These are phyloP conservation scores for Mus spretus DNA, from an alignment of 2,797 vertebrate genomes.

Conservation along the genomic window DNA sequence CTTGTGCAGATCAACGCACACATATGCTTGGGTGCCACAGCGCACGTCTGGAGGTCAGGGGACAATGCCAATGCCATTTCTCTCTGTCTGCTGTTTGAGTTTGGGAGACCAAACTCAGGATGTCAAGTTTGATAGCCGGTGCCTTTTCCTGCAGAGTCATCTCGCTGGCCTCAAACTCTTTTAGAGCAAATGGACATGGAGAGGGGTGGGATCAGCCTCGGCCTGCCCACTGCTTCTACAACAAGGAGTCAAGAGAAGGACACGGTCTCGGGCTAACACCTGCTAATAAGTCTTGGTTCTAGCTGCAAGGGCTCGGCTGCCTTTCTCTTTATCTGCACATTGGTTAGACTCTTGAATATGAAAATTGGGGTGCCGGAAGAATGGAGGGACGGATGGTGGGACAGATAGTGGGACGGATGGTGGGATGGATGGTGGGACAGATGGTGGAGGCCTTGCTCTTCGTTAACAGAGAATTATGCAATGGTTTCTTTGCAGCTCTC, in stretches of 20 bases:
- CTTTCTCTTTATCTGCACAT: not conserved
- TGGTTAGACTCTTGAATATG: conserved; percentile 42
- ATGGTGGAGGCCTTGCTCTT: conserved; percentile 66
- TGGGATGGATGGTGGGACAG: too few species aligned
- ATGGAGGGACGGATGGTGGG: too few species aligned
- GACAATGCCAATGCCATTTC: not conserved
- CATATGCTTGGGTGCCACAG: not conserved
- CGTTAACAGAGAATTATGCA: conserved; percentile 77
- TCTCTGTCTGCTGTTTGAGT: not conserved
- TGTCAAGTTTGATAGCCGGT: not conserved
- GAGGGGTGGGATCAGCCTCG: not conserved
- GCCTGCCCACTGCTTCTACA: accelerated
- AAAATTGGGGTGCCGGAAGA: not conserved
- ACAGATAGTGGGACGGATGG: too few species aligned
- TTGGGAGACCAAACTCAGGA: not conserved
- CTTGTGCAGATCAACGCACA: not conserved
- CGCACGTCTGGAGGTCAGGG: not conserved
- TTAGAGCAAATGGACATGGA: not conserved
- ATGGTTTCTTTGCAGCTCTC: conserved; percentile 24
- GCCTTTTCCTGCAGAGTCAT: not conserved
- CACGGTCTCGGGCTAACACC: not conserved
- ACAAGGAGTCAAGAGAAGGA: not conserved
- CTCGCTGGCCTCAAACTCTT: not conserved
- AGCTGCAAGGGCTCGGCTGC: not conserved
- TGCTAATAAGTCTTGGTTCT: not conserved